These are phyloP conservation scores for Leptosomus discolor DNA, from an alignment of 2,113 vertebrate genomes.

Conservation along the genomic window DNA sequence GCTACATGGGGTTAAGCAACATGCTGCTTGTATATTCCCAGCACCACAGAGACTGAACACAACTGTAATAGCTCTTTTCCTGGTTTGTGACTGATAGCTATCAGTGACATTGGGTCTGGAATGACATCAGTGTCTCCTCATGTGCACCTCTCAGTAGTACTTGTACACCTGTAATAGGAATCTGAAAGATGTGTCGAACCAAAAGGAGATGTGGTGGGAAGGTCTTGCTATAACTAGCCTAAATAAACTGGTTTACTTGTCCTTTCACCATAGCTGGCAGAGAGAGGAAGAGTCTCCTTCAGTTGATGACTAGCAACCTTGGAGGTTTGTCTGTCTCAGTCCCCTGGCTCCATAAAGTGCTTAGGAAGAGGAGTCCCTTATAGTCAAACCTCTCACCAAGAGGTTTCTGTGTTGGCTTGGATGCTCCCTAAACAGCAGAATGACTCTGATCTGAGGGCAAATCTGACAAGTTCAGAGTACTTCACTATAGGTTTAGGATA, in stretches of 20 bases:
- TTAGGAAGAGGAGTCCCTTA: neutral
- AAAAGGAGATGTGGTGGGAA: neutral
- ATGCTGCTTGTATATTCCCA: neutral
- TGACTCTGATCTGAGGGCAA: neutral
- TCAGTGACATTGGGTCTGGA: neutral
- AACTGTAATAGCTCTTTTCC: neutral
- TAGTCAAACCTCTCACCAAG: too few relatives aligned
- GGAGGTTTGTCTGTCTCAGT: neutral
- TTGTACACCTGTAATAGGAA: neutral
- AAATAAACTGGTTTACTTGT: neutral
- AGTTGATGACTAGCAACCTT: neutral
- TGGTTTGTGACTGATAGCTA: too few relatives aligned
- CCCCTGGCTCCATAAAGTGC: neutral
- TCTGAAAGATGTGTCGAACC: neutral
- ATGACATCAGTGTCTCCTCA: neutral
- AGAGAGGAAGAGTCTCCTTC: neutral
- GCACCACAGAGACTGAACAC: too few relatives aligned
- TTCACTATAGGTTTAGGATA: neutral
- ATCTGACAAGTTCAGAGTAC: neutral
- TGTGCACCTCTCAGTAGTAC: neutral
- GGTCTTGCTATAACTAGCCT: neutral
- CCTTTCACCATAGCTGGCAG: neutral
- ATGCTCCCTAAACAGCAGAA: neutral
- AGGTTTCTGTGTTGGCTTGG: neutral
- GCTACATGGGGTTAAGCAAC: fast-evolving